Base-by-base conservation (phyloP, 92 coral and sea anemone species). In the Palythoa heliodiscus region DNA sequence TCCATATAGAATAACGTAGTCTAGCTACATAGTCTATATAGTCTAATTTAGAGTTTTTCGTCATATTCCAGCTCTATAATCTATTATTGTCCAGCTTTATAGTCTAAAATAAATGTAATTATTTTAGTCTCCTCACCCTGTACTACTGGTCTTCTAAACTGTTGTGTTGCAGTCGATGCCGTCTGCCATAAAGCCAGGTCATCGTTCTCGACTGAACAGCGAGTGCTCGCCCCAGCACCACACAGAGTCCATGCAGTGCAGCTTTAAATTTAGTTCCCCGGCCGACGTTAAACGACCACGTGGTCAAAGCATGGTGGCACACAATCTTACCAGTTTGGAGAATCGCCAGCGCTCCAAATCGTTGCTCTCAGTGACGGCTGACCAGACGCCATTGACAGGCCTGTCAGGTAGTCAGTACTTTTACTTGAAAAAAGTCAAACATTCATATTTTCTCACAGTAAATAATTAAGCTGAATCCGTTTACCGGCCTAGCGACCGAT, bases 181-280 rank as follows among this genome's bases (percentile, higher is more conserved):
- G 71, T 89, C 92, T 13, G 87, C 92, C 0, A 87, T 82, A 55
- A 87, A 83, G 79, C 93, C 95, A 4, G 84, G 91, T 29, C 93
- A 92, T 14, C 86, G 93, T 35, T 84, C 91, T 5, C 88, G 97
- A 72, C 87, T 93, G 1, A 93, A 93, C 87, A 93, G 86, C 79
- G 86, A 77, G 54, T 88, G 98, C 50, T 76, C 90, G 20, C 85
- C 88, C 14, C 82, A 87, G 20, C 88, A 90, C 16, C 91, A 78
- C 76, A 77, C 88, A 79, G 93, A 90, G 52, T 78, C 71, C 66
- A 76, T 87, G 87, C 87, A 90, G 60, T 17, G 53, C 43, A 90
- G 90, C 71, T 90, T 82, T 40, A 83, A 83, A 43, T 90, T 90
- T 35, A 90, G 93, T 52, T 83, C 93, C 7, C 93, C 93, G 35